phyloP scores from a whole-genome alignment of 2,888 invertebrate genomes.

The Stegophylla sp. region DNA sequence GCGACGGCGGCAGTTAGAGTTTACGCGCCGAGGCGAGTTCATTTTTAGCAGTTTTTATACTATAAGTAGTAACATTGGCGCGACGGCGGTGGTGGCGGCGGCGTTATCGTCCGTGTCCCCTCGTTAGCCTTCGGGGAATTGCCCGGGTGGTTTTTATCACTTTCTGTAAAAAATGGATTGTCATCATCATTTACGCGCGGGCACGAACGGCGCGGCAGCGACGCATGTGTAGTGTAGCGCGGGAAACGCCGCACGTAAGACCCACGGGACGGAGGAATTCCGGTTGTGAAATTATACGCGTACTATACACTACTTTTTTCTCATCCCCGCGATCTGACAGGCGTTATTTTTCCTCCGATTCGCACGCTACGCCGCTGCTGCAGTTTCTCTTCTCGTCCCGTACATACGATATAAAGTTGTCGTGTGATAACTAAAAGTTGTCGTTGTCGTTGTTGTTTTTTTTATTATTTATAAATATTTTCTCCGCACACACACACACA shows the following conservation, averaged over 20 bases:
- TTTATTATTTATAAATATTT: slow-evolving; percentile 3
- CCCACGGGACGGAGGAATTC: slow-evolving; percentile 53
- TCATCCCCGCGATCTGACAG: neutral
- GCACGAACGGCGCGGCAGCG: slow-evolving; percentile 50
- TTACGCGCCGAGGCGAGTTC: slow-evolving; percentile 10
- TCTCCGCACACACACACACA: neutral
- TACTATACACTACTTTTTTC: slow-evolving; percentile 10
- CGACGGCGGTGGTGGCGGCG: slow-evolving; percentile 20
- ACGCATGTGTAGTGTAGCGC: neutral
- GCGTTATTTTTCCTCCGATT: slow-evolving; percentile 49
- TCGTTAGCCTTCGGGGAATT: slow-evolving; percentile 57
- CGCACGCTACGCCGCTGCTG: too few relatives aligned
- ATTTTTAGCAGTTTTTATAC: slow-evolving; percentile 53
- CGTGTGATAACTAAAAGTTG: slow-evolving; percentile 50
- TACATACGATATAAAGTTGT: slow-evolving; percentile 6
- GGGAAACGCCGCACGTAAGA: slow-evolving; percentile 29
- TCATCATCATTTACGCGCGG: slow-evolving; percentile 62
- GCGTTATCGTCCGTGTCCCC: slow-evolving; percentile 56
- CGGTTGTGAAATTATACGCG: slow-evolving; percentile 51
- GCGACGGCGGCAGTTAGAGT: neutral
- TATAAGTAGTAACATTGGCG: neutral
- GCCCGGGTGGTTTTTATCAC: slow-evolving; percentile 60
- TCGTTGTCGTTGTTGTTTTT: slow-evolving; percentile 36
- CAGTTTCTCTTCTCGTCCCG: neutral
- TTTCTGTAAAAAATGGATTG: slow-evolving; percentile 62